Evolutionary conservation across 2,113 vertebrate species (phyloP).

Genomic region (Melierax canorus): DNA sequence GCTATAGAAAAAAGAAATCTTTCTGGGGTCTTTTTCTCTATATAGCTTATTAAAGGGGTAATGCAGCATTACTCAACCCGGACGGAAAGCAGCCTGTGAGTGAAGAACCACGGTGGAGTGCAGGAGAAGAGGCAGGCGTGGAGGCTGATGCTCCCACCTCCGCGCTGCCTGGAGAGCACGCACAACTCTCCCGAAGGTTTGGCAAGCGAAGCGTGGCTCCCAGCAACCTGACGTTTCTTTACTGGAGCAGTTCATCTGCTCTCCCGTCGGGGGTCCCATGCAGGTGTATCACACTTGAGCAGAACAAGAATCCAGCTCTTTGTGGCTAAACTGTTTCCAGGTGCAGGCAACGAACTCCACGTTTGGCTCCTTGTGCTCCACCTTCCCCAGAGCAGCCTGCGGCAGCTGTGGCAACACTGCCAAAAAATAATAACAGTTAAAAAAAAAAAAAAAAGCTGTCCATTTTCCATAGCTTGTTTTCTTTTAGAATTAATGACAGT

Average conservation of each 20-base stretch:
- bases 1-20: not conserved
- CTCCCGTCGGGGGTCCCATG: not conserved
- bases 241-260: fast-evolving
- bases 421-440: not conserved
- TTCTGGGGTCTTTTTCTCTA: not conserved
- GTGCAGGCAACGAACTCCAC: not conserved
- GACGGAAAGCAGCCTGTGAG: not conserved
- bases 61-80: not conserved
- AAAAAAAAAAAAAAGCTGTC: not conserved
- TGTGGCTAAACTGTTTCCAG: not conserved
- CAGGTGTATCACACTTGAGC: not conserved
- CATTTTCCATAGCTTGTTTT: not conserved
- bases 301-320: not conserved
- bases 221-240: not conserved
- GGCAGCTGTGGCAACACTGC: not conserved
- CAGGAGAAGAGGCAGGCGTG: not conserved
- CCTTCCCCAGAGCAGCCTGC: not conserved
- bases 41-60: not conserved
- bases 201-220: fast-evolving
- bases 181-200: not conserved
- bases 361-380: not conserved
- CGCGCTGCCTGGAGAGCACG: fast-evolving
- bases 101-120: fast-evolving
- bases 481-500: not conserved
- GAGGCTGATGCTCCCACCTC: not conserved